Evolutionary conservation across 2,888 invertebrate species (phyloP), one percentile per base, ranked within the genome.

Genomic region (Scaptomyza tumidula): DNA sequence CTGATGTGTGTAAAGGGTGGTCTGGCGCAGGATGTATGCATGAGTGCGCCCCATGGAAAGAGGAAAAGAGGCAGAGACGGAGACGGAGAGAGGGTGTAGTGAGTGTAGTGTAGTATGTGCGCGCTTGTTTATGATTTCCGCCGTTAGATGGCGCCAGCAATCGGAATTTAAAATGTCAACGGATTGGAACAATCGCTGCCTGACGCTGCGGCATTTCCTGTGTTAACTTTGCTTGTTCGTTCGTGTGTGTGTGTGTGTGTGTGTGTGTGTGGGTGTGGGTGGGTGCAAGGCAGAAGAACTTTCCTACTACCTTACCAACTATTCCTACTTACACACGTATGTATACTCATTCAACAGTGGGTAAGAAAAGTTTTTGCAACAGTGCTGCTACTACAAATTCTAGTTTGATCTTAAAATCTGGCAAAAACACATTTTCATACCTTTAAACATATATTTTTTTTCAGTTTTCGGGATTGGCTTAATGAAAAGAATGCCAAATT

Each of bases 131-230:
- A 78, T 72, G 70, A 70, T 78, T 85, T 75, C 82, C 72, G 72
- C 43, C 85, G 56, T 44, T 81, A 78, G 82, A 85, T 85, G 86
- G 82, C 79, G 85, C 67, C 59, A 57, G 57, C 44, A 19, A 60
- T 56, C 60, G 66, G 62, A 71, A 59, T 75, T 59, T 45, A 33
- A 67, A 75, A 73, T 76, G 74, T 64, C 65, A 75, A 46, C 70
- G 60, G 65, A 53, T 64, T 45, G 52, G n/a, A 64, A 63, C 78
- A 75, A 52, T 62, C 43, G 63, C 67, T 72, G 77, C 72, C 44
- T 67, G 67, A 77, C 78, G 75, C 75, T 78, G 75, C 78, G 75
- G 60, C 64, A 75, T 78, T 75, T 75, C 75, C 75, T 39, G 78
- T 58, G 16, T 16, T 16, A 14, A 41, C 41, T 41, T n/a, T 14